Base-by-base conservation (phyloP, 2,888 invertebrate species). In the Ophonus ardosiacus region DNA sequence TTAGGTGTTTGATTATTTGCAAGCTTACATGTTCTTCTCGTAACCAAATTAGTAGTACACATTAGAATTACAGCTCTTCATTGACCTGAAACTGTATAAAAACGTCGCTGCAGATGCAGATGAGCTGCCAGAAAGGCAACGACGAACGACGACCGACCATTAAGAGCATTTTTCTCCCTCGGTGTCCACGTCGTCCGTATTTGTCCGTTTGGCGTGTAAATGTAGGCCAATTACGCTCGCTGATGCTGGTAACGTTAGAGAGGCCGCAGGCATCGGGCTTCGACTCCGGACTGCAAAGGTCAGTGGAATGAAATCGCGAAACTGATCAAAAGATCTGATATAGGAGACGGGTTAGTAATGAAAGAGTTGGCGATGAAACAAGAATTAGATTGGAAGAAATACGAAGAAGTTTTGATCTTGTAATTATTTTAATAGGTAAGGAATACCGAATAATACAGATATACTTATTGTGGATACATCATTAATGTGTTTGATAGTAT, bases 231-330 rank as follows among this genome's bases (percentile, higher is more conserved):
- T 74, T 74, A 74, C 43, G 8, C 17, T 8, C 15, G 18, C 10
- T 10, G 40, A 15, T 74, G 40, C 21, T 43, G 18, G 31, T 31
- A 31, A 31, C 15, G 71, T 43, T 74, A 13, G 43, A 7, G 68
- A 74, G 43, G 71, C 71, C 71, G 17, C 71, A 13, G 71, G 71
- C 40, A 17, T 40, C 51, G 71, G 71, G 43, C 17, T 40, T 18
- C 40, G 8, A 10, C 71, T 15, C 18, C 40, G n/a, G 38, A 13
- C 38, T 68, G 68, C 43, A 74, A 74, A 74, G 71, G 71, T 74
- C 71, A 74, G 71, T 40, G 71, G 71, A 74, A 74, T 74, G 71
- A 74, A 74, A 74, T 74, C 71, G 71, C 71, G 71, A 40, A 74
- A 74, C 71, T 18, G 71, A 74, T 74, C 71, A 40, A 17, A 18